phyloP scores from a whole-genome alignment of 92 coral and sea anemone species.

The Epizoanthus fatuus region DNA sequence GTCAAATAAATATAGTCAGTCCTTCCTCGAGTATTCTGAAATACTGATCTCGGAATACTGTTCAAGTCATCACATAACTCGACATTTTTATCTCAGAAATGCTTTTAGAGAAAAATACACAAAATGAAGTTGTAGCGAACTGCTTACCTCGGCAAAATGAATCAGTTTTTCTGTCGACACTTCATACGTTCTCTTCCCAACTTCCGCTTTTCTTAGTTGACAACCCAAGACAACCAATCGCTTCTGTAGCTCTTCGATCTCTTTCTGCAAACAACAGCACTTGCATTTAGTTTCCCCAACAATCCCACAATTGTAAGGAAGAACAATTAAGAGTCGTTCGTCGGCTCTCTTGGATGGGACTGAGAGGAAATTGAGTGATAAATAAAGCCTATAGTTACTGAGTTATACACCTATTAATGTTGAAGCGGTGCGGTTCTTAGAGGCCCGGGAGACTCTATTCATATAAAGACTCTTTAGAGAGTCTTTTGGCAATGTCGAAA shows the following conservation, averaged over 20 bases:
- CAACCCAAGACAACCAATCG: slow-evolving; percentile 94
- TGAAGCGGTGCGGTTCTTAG: no score
- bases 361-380: no score
- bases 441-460: no score
- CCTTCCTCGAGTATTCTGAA: not conserved
- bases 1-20: not conserved
- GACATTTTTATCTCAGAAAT: not conserved
- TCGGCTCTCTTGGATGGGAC: no score
- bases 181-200: slow-evolving; percentile 95
- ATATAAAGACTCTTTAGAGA: no score
- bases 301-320: not conserved
- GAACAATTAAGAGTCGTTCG: no score
- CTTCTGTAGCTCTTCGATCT: slow-evolving; percentile 94
- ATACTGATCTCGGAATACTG: not conserved
- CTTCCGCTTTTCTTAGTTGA: slow-evolving; percentile 97
- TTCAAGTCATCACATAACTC: not conserved
- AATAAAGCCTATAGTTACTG: no score
- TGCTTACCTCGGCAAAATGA: slow-evolving; percentile 87
- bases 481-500: no score
- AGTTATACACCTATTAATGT: no score
- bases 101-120: not conserved
- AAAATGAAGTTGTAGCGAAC: not conserved
- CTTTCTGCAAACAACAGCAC: slow-evolving; percentile 63
- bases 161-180: slow-evolving; percentile 95
- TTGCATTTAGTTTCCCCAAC: not conserved